Base-by-base conservation (phyloP, 2,888 invertebrate species). In the Hemicrepidius hirtus region DNA sequence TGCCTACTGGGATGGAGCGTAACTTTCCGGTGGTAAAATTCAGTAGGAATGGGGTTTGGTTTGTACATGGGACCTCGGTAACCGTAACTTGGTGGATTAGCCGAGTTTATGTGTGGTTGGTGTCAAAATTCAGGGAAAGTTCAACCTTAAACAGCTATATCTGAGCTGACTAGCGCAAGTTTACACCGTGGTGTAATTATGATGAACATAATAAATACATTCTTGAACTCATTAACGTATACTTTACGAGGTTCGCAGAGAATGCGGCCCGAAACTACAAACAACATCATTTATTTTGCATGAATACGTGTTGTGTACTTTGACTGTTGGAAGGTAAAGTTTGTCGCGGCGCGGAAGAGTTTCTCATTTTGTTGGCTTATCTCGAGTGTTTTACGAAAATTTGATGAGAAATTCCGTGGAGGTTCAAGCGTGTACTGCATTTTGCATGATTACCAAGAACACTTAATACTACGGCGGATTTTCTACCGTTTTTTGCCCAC, bases 251-350 rank as follows among this genome's bases (percentile, higher is more conserved):
- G 50, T 73, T 73, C 75, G 76, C 75, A 63, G 24, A 66, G 69
- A 69, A 64, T 68, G 57, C 68, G 66, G 66, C 71, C 37, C 65
- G 65, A 73, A 76, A 77, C 73, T 76, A 71, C 70, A 74, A 74
- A 69, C 74, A 73, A 77, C 68, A 71, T 75, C 77, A 81, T 81
- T 80, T 80, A 81, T 81, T 81, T 80, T 80, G 78, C 78, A 79
- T 78, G 79, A 79, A 78, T 79, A 79, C 80, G 77, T 79, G 80
- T 77, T 76, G 74, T 74, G 71, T 73, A 60, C 73, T 72, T 75
- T 72, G 64, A 69, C 63, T 68, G 62, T 68, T 70, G 72, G n/a
- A 71, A 73, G 68, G 53, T 75, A 69, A 75, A 76, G 75, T 78
- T 76, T 68, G 74, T 64, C 75, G 73, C 63, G 75, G 71, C 74